These are phyloP conservation scores for Falcaria lacertinaria DNA, from an alignment of 2,888 invertebrate genomes.

Conservation along the genomic window DNA sequence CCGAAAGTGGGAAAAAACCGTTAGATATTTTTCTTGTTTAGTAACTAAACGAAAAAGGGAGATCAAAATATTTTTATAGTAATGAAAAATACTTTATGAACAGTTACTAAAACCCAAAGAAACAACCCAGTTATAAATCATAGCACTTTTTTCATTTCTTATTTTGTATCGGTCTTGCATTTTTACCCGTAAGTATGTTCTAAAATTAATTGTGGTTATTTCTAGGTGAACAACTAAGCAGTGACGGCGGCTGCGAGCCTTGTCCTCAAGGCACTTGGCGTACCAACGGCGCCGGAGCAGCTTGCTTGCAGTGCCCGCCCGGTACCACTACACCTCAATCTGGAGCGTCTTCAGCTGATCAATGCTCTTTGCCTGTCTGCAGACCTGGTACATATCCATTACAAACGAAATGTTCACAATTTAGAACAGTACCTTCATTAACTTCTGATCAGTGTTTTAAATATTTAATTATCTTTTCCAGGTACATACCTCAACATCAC, in stretches of 20 bases:
- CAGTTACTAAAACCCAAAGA: too few relatives aligned
- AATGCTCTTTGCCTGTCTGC: constrained; percentile 95
- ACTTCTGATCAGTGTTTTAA: not conserved
- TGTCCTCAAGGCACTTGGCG: constrained; percentile 94
- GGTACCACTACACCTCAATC: constrained; percentile 93
- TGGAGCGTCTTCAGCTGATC: constrained; percentile 91
- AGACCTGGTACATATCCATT: constrained; percentile 76
- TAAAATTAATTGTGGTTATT: constrained; percentile 1
- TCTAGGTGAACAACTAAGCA: constrained; percentile 88
- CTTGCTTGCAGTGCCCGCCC: constrained; percentile 92
- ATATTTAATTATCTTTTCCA: constrained; percentile 29
- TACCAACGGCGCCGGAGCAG: constrained; percentile 91
- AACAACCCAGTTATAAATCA: too few relatives aligned
- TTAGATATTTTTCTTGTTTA: too few relatives aligned
- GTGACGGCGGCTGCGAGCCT: constrained; percentile 94
- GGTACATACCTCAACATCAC: constrained; percentile 93
- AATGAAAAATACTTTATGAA: too few relatives aligned
- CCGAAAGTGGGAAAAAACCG: too few relatives aligned
- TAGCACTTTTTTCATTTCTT: too few relatives aligned
- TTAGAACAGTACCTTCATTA: too few relatives aligned
- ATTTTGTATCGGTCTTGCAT: too few relatives aligned
- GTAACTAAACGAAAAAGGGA: too few relatives aligned
- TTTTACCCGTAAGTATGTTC: too few relatives aligned
- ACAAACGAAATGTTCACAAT: not conserved
- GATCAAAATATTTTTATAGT: too few relatives aligned